Conservation (phyloP, 2,797 vertebrate genomes). For the Sciurus vulgaris region DNA sequence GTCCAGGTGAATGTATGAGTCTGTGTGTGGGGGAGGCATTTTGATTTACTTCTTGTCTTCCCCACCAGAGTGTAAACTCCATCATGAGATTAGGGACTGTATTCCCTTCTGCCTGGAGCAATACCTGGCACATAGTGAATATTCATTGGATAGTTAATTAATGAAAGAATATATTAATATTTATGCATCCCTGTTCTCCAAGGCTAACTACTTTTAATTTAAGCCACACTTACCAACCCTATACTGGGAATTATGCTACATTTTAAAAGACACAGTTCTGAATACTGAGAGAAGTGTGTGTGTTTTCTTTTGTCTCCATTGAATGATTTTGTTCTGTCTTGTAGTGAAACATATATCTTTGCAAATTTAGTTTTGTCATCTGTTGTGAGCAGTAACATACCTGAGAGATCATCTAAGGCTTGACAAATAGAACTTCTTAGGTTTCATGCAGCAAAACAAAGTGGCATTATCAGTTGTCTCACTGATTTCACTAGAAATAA, state of each 20-base stretch:
- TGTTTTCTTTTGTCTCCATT: not conserved
- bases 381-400: not conserved
- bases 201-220: not conserved
- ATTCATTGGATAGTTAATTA: not conserved
- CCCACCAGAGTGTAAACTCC: not conserved
- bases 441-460: not conserved
- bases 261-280: not conserved
- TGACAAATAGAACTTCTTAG: not conserved
- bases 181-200: not conserved
- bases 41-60: not conserved
- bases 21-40: accelerated
- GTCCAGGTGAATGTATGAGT: not conserved
- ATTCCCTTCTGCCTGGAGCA: not conserved
- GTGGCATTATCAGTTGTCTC: not conserved
- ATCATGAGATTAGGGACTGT: not conserved
- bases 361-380: not conserved
- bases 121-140: too few relatives aligned
- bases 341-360: not conserved
- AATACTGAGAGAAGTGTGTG: not conserved
- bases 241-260: not conserved
- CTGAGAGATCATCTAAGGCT: not conserved
- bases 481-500: not conserved
- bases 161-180: not conserved
- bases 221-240: not conserved
- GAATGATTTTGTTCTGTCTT: not conserved